Evolutionary conservation across 2,797 vertebrate genomes (phyloP), one percentile per base, ranked within the genome.

Genomic region (Gobionotothen gibberifrons): DNA sequence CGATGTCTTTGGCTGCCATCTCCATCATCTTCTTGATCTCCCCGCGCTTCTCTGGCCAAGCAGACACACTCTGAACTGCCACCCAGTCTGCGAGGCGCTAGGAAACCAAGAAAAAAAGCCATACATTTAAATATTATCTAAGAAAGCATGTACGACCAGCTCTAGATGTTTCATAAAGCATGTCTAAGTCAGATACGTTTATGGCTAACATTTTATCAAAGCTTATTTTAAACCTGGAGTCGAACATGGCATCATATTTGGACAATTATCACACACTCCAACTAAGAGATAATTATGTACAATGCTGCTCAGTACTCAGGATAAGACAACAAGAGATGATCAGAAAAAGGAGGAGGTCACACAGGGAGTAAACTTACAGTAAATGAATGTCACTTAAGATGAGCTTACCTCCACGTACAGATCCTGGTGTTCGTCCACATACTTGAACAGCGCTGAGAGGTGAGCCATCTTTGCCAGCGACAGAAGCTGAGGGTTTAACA

Each of bases 1-100:
- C 92, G 0, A 99, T 95, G 40, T 98, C 97, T 13, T 95, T 95
- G 0, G 96, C 96, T 0, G 96, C 97, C 17, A 96, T 95, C 71
- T 98, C 94, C 96, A 99, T 97, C 97, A 99, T 99, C 85, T 5
- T 95, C n/a, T 83, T 94, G 92, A 98, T 96, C 63, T 99, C 97
- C 0, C 69, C 93, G 0, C 98, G 95, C 82, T 99, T 99, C 89
- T 98, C 98, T 0, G 98, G 96, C 97, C 96, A 98, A 0, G 97
- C 95, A 0, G 98, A 99, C 63, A 99, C 97, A 0, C 98, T 99
- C 94, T 96, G 96, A 66, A 99, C 96, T 0, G 83, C 94, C 56
- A 99, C 98, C 97, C 98, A 99, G 6, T 98, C 86, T 1, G 94
- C 93, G 0, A 99, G 93, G 11, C 96, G 96, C 98, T 99, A 71